Evolutionary conservation across 2,888 invertebrate species (phyloP).

Genomic region (Trachelus stipa): DNA sequence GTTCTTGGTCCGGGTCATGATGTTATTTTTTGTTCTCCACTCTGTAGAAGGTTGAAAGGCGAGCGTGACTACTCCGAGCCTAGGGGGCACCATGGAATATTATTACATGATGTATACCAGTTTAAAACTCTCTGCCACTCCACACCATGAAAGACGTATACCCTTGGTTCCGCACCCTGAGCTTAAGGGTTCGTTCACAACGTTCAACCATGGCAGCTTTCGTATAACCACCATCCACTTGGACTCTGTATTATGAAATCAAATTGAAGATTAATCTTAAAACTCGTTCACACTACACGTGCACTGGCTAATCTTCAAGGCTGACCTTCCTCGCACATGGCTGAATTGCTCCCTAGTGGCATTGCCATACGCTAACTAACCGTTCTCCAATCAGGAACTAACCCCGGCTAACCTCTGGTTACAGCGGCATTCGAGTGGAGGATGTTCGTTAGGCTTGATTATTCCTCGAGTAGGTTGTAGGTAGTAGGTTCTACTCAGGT

Average conservation of each 20-base stretch:
- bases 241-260: not conserved
- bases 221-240: not conserved
- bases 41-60: not conserved
- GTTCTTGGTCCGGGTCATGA: slow-evolving; percentile 1
- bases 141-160: not conserved
- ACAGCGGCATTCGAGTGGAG: slow-evolving; percentile 11
- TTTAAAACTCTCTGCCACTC: not conserved
- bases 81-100: not conserved
- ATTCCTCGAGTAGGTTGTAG: slow-evolving; percentile 29
- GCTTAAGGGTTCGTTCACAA: not conserved
- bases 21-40: not conserved
- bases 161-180: not conserved
- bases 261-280: not conserved
- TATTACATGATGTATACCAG: not conserved
- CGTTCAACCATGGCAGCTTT: not conserved
- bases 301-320: not conserved
- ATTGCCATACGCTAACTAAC: slow-evolving; percentile 26
- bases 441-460: slow-evolving; percentile 33
- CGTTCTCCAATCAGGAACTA: slow-evolving; percentile 36
- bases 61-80: not conserved
- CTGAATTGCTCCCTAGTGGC: not conserved
- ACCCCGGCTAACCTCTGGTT: slow-evolving; percentile 36
- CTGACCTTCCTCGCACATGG: not conserved
- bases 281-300: not conserved
- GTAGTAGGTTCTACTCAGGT: not conserved